Percentiles rank a stretch among this genome's conserved stretches.
Evolutionary conservation across 2,888 invertebrate species (phyloP).

Genomic region (Belgica antarctica): DNA sequence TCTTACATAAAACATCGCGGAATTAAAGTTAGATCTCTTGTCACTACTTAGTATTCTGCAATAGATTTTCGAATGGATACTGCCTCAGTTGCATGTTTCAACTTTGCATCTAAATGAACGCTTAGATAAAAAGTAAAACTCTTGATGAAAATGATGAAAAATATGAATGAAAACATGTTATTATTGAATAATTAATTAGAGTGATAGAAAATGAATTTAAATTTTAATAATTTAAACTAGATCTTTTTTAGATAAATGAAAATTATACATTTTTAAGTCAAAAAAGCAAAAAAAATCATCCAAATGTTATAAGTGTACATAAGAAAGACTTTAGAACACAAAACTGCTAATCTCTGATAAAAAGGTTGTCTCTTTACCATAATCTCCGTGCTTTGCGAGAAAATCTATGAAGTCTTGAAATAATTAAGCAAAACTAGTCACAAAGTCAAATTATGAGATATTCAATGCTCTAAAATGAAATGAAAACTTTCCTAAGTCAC

Average conservation of each 20-base stretch:
- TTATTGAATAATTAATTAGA: slow-evolving; percentile 12
- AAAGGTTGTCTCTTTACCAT: slow-evolving; percentile 29
- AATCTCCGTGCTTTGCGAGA: neutral
- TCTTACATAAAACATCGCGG: too few relatives aligned
- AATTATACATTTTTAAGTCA: neutral
- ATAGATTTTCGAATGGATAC: slow-evolving; percentile 36
- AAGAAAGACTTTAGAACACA: slow-evolving; percentile 8
- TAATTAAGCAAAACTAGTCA: neutral
- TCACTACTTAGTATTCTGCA: slow-evolving; percentile 26
- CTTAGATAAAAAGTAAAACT: neutral
- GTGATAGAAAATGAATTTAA: slow-evolving; percentile 24
- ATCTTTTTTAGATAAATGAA: neutral
- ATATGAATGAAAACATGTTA: neutral
- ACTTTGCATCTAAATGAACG: neutral
- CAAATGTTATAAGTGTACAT: neutral
- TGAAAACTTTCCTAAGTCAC: slow-evolving; percentile 1
- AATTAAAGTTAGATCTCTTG: slow-evolving; percentile 17
- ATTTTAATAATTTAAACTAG: neutral
- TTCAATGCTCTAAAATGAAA: neutral
- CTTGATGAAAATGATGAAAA: neutral
- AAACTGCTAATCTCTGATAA: slow-evolving; percentile 18
- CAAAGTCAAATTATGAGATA: slow-evolving; percentile 25
- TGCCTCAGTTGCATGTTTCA: slow-evolving; percentile 31
- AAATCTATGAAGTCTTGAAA: neutral
- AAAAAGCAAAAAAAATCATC: slow-evolving; percentile 3